A percentile compares a stretch with the other conserved stretches of the same genome.
phyloP scores from a whole-genome alignment of 35 echinoderm and acorn worm genomes.

The Heliocidaris tuberculata region DNA sequence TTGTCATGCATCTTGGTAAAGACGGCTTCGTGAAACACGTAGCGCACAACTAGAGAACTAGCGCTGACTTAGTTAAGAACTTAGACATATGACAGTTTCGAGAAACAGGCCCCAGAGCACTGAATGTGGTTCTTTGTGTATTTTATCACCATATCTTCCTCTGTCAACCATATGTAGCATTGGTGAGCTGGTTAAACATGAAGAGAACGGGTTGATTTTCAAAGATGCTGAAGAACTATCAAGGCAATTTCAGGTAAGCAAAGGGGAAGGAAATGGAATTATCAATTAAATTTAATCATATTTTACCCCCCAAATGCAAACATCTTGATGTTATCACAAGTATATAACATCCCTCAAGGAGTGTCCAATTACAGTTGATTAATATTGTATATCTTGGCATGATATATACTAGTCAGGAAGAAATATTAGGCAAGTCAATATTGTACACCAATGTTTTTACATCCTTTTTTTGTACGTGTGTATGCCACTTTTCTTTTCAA shows the following conservation, averaged over 20 bases:
- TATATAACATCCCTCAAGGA: too few relatives aligned
- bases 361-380: too few relatives aligned
- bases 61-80: too few relatives aligned
- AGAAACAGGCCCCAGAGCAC: too few relatives aligned
- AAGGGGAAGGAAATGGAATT: not conserved
- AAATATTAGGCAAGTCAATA: too few relatives aligned
- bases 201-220: conserved; percentile 92
- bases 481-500: not conserved
- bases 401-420: too few relatives aligned
- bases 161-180: conserved; percentile 52
- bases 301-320: not conserved
- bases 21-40: too few relatives aligned
- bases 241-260: conserved; percentile 73
- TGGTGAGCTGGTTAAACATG: conserved; percentile 89
- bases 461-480: not conserved
- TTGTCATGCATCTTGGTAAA: too few relatives aligned
- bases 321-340: not conserved
- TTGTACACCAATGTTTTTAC: too few relatives aligned
- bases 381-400: too few relatives aligned
- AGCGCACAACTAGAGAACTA: too few relatives aligned
- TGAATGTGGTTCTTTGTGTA: not conserved
- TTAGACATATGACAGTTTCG: too few relatives aligned
- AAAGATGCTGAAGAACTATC: conserved; percentile 74
- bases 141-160: not conserved
- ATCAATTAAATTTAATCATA: not conserved